A percentile compares a stretch with the other conserved stretches of the same genome.
Conservation (phyloP, 2,797 vertebrate genomes). For the Scarus forsteni region DNA sequence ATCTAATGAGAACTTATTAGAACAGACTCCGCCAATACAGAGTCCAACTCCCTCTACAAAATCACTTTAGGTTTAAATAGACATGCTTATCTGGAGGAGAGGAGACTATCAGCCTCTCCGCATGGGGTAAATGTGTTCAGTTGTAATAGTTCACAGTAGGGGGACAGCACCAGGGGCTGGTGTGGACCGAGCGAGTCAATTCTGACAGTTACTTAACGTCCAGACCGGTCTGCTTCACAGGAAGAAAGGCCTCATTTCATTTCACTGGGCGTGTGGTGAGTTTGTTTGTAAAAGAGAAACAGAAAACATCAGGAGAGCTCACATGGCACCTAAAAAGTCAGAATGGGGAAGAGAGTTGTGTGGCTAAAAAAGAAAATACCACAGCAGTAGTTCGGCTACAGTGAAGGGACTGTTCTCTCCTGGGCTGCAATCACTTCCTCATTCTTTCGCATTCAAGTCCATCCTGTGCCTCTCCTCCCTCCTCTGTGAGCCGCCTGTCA, state of each 20-base stretch:
- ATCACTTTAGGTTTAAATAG: conserved; percentile 49
- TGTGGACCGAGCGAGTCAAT: conserved; percentile 31
- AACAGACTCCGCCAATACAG: conserved; percentile 17
- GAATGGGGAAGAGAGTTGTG: not conserved
- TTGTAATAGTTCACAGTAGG: conserved; percentile 50
- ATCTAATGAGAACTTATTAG: conserved; percentile 53
- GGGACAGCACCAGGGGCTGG: conserved; percentile 19
- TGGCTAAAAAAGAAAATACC: not conserved
- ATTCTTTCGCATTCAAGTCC: conserved; percentile 61
- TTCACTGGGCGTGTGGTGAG: conserved; percentile 29
- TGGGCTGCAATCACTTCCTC: conserved; percentile 66
- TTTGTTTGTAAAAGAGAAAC: not conserved
- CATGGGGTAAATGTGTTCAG: conserved; percentile 37
- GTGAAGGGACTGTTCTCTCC: not conserved
- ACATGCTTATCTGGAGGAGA: conserved; percentile 33
- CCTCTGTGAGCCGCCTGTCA: conserved; percentile 37
- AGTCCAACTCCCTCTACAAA: conserved; percentile 14
- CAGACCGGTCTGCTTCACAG: conserved; percentile 27
- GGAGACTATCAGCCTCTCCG: conserved; percentile 35
- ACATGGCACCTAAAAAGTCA: not conserved
- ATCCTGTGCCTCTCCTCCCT: conserved; percentile 50
- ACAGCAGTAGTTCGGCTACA: conserved; percentile 9
- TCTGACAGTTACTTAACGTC: conserved; percentile 58
- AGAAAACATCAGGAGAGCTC: not conserved
- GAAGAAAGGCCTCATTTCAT: conserved; percentile 41